Conservation (phyloP, 2,113 vertebrate species). For the Pterocles orientalis region DNA sequence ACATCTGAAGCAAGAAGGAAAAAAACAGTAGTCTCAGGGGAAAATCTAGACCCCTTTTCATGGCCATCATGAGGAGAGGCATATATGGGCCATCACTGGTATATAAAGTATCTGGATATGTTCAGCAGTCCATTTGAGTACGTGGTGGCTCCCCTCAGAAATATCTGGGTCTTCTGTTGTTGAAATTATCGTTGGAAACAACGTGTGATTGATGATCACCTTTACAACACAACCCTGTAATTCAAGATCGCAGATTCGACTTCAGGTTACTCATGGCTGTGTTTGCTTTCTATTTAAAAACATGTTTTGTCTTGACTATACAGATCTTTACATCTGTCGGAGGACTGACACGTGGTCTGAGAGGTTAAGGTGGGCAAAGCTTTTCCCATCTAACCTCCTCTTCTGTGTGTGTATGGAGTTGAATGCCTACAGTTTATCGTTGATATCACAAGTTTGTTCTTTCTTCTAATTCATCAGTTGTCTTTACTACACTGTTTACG, state of each 20-base stretch:
- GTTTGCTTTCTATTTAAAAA: background rate
- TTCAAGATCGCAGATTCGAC: background rate
- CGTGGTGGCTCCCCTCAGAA: background rate
- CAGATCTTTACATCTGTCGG: background rate
- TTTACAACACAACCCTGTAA: background rate
- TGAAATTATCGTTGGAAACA: background rate
- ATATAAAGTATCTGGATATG: background rate
- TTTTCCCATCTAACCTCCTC: background rate
- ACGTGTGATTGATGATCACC: background rate
- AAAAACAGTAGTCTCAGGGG: background rate
- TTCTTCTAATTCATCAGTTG: background rate
- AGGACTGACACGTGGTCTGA: background rate
- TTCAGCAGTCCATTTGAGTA: background rate
- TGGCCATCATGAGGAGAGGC: background rate
- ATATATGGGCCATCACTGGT: too few relatives aligned
- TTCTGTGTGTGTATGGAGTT: background rate
- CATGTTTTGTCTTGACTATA: background rate
- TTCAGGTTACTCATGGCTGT: background rate
- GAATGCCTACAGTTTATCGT: accelerated
- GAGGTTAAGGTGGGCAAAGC: background rate
- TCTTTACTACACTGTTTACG: background rate
- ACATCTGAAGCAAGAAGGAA: background rate
- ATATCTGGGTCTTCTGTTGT: accelerated
- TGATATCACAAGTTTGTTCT: background rate
- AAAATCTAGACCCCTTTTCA: background rate